These are phyloP conservation scores for Eupithecia centaureata DNA, from an alignment of 2,888 invertebrate species.

Conservation along the genomic window DNA sequence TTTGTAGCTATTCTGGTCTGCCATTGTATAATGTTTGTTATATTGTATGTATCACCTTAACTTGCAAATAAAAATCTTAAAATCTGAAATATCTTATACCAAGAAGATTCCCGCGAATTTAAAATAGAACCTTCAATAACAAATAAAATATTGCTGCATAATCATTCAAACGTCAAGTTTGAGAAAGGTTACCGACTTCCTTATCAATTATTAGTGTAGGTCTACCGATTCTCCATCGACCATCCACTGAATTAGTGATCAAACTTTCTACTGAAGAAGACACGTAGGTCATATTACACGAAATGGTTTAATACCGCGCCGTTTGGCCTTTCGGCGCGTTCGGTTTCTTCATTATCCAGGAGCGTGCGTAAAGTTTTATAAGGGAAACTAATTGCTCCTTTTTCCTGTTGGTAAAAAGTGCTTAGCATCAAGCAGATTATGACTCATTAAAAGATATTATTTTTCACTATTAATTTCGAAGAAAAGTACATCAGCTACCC, in stretches of 20 bases:
- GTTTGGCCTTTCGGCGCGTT: conserved; percentile 40
- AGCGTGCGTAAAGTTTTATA: conserved; percentile 21
- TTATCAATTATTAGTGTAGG: conserved; percentile 35
- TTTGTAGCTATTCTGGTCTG: too few species aligned
- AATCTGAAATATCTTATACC: too few species aligned
- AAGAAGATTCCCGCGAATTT: background rate
- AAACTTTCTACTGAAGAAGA: conserved; percentile 46
- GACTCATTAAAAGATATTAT: background rate
- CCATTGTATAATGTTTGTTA: too few species aligned
- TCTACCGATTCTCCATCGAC: conserved; percentile 50
- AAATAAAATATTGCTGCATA: conserved; percentile 21
- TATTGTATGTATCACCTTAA: too few species aligned
- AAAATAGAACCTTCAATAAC: conserved; percentile 11
- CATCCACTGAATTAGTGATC: conserved; percentile 59
- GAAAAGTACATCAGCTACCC: background rate
- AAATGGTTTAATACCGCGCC: conserved; percentile 46
- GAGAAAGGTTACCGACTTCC: conserved; percentile 40
- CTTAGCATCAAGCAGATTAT: background rate
- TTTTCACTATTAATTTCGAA: background rate
- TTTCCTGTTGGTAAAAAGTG: background rate
- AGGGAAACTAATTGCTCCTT: conserved; percentile 20
- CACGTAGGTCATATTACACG: conserved; percentile 44
- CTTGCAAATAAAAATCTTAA: too few species aligned
- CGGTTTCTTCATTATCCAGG: conserved; percentile 30
- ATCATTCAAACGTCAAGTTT: conserved; percentile 36